phyloP scores from a whole-genome alignment of 2,113 vertebrate species.

The Ceuthmochares aereus region DNA sequence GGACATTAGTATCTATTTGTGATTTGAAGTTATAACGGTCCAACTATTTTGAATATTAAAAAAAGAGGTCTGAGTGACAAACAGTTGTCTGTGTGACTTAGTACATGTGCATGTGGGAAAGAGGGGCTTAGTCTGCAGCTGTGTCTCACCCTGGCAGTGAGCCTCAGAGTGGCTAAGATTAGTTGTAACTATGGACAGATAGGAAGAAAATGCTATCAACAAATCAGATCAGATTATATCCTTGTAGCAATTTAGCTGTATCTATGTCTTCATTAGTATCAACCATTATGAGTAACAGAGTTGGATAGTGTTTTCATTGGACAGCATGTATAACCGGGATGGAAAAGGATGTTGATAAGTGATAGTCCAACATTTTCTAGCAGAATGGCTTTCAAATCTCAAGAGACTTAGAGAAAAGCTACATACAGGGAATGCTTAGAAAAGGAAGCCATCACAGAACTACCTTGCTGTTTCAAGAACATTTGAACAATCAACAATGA shows the following conservation, averaged over 20 bases:
- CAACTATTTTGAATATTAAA: background rate
- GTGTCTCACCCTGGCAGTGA: background rate
- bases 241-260: background rate
- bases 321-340: background rate
- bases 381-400: background rate
- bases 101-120: background rate
- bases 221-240: background rate
- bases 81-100: background rate
- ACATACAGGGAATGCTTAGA: background rate
- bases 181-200: background rate
- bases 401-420: background rate
- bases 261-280: background rate
- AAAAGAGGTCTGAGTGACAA: background rate
- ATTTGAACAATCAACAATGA: background rate
- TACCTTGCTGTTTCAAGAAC: background rate
- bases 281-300: background rate
- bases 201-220: background rate
- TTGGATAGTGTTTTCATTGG: background rate
- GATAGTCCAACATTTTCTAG: background rate
- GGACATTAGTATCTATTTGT: background rate
- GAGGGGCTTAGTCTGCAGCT: background rate
- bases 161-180: background rate
- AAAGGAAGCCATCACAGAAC: background rate
- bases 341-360: background rate
- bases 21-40: background rate